Conservation (phyloP, 2,797 vertebrate species). For the Oreochromis mossambicus region DNA sequence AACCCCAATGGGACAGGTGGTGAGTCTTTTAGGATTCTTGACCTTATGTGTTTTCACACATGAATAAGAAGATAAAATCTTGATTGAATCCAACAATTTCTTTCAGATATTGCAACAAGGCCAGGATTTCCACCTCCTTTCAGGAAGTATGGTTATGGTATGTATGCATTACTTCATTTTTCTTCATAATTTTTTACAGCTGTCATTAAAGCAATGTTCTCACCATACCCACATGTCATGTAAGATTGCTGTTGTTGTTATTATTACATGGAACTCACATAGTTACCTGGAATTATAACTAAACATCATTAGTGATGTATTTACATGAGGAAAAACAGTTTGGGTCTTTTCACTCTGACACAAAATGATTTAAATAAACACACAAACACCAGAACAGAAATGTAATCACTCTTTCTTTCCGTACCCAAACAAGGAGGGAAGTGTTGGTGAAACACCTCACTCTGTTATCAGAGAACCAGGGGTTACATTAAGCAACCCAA, state of each 20-base stretch:
- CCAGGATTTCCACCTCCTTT: constrained; percentile 85
- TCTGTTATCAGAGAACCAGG: background rate
- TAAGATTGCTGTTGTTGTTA: background rate
- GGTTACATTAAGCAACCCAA: background rate
- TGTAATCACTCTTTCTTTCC: background rate
- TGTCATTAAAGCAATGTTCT: background rate
- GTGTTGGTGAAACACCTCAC: background rate
- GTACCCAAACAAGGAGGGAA: background rate
- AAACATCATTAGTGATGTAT: background rate
- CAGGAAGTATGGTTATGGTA: constrained; percentile 86
- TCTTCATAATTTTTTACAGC: background rate
- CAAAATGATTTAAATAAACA: background rate
- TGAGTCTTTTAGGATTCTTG: background rate
- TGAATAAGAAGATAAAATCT: background rate
- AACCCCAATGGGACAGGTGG: background rate
- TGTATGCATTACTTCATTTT: background rate
- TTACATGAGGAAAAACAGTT: background rate
- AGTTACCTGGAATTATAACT: rapidly evolving
- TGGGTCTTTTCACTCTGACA: background rate
- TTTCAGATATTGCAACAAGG: constrained; percentile 81
- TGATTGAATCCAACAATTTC: background rate
- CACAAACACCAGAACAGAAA: background rate
- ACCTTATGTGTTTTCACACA: background rate
- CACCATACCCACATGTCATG: background rate
- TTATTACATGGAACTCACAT: background rate